Conservation (phyloP, 1,140 invertebrate species). For the Chrysopa pallens region DNA sequence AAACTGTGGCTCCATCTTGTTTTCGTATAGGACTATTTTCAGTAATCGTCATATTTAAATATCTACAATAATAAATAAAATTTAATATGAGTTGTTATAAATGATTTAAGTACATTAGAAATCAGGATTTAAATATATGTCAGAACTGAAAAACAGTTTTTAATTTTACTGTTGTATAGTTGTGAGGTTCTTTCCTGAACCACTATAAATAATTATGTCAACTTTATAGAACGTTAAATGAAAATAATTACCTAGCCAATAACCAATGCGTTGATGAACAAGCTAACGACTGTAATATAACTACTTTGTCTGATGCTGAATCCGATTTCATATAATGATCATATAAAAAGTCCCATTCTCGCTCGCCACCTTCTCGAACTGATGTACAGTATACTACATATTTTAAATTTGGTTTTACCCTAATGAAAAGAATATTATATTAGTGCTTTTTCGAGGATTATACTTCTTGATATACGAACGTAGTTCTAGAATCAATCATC, state of each 20-base stretch:
- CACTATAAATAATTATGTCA: conserved; percentile 1
- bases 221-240: too few species aligned
- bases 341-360: conserved; percentile 35
- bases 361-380: conserved; percentile 24
- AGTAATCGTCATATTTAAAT: conserved; percentile 25
- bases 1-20: conserved; percentile 31
- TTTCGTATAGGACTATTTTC: conserved; percentile 25
- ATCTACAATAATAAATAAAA: conserved; percentile 14
- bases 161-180: too few species aligned
- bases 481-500: conserved; percentile 9
- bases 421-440: conserved; percentile 7
- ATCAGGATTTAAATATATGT: too few species aligned
- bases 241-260: conserved; percentile 24
- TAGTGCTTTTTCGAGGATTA: background rate
- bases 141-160: too few species aligned
- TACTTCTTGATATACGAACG: background rate
- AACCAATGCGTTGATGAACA: conserved; percentile 27
- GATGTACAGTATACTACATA: conserved; percentile 33
- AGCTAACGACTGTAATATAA: conserved; percentile 36
- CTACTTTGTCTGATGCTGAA: conserved; percentile 34
- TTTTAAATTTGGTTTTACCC: conserved; percentile 27
- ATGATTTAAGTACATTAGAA: too few species aligned
- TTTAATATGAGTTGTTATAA: background rate
- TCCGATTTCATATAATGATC: conserved; percentile 27
- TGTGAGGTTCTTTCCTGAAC: too few species aligned